phyloP scores from a whole-genome alignment of 2,113 vertebrate genomes.

The Amblyornis subalaris region DNA sequence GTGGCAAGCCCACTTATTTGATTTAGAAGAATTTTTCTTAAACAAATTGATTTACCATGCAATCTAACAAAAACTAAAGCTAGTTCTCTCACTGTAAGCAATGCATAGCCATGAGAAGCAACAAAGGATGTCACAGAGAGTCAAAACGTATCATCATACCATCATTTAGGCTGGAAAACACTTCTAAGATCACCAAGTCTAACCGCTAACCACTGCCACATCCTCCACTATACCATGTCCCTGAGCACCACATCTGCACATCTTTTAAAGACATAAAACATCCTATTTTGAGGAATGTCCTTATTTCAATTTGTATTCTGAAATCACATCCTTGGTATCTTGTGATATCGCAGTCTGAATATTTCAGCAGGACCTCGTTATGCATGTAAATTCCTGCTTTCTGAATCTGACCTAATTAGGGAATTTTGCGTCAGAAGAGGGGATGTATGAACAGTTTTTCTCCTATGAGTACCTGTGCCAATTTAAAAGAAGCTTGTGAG shows the following conservation, averaged over 20 bases:
- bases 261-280: background rate
- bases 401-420: background rate
- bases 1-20: background rate
- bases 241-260: background rate
- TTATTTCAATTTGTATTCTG: background rate
- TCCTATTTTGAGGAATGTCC: background rate
- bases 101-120: background rate
- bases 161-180: background rate
- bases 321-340: background rate
- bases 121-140: background rate
- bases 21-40: background rate
- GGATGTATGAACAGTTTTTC: background rate
- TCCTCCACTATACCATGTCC: background rate
- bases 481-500: background rate
- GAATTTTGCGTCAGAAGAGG: background rate
- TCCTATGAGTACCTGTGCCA: background rate
- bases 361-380: background rate
- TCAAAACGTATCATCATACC: background rate
- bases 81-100: background rate
- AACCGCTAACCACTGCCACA: background rate
- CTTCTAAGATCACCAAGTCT: background rate
- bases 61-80: background rate
- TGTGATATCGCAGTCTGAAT: background rate
- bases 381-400: background rate
- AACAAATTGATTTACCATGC: background rate